Percentiles rank a stretch among this genome's conserved stretches.
phyloP scores from a whole-genome alignment of 1,140 invertebrate genomes.

The Vollenhovia emeryi region DNA sequence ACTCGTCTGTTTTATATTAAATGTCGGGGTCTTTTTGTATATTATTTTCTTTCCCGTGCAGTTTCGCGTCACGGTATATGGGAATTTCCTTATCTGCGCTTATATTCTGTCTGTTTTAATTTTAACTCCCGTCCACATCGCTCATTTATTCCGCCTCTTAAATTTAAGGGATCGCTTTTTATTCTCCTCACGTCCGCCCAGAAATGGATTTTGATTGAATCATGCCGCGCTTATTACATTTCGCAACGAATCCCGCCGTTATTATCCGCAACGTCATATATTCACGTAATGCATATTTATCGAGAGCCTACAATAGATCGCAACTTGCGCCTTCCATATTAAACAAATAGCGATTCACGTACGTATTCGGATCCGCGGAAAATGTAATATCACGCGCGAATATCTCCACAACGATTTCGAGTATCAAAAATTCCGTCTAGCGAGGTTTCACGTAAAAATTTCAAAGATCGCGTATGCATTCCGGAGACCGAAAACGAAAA shows the following conservation, averaged over 20 bases:
- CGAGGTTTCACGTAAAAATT: constrained; percentile 17
- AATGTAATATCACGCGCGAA: constrained; percentile 9
- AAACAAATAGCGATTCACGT: constrained; percentile 16
- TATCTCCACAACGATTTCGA: background rate
- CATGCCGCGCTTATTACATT: background rate
- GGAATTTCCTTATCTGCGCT: background rate
- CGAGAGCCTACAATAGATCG: background rate
- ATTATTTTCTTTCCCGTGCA: background rate
- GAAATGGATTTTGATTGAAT: constrained; percentile 30
- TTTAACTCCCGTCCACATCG: background rate
- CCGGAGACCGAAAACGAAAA: background rate
- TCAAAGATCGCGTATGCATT: background rate
- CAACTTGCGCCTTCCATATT: constrained; percentile 10
- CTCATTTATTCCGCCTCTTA: background rate
- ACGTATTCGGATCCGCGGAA: background rate
- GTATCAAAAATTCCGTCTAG: constrained; percentile 35
- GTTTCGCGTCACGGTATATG: background rate
- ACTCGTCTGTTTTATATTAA: constrained; percentile 33
- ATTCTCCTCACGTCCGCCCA: background rate
- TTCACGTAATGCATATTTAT: constrained; percentile 24
- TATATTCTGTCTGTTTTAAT: background rate
- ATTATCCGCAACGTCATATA: constrained; percentile 1
- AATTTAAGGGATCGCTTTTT: background rate
- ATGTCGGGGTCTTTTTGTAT: background rate
- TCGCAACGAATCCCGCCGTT: background rate